Conservation (phyloP, 1,140 invertebrate species). For the Microplitis demolitor region DNA sequence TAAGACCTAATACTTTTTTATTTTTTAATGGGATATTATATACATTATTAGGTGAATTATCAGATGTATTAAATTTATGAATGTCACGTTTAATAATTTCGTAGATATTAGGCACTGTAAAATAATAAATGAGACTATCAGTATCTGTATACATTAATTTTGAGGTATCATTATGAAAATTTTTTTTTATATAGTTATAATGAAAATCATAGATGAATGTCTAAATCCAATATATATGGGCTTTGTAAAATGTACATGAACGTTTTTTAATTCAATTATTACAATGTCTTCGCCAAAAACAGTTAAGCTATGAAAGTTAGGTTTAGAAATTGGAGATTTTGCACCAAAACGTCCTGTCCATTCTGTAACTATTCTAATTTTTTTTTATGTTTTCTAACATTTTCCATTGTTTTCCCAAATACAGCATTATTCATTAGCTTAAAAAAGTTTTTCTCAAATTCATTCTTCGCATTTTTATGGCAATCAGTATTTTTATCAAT, state of each 20-base stretch:
- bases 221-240: background rate
- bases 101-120: too few species aligned
- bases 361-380: constrained; percentile 50
- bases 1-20: too few species aligned
- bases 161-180: constrained; percentile 10
- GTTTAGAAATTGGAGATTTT: constrained; percentile 48
- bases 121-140: background rate
- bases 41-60: too few species aligned
- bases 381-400: constrained; percentile 55
- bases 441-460: constrained; percentile 63
- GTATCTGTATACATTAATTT: constrained; percentile 22
- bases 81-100: too few species aligned
- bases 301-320: constrained; percentile 47
- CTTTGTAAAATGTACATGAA: background rate
- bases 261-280: constrained; percentile 27
- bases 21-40: too few species aligned
- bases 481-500: constrained; percentile 50
- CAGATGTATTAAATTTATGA: too few species aligned
- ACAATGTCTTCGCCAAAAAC: constrained; percentile 52
- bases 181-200: constrained; percentile 39
- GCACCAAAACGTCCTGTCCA: constrained; percentile 47
- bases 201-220: constrained; percentile 40
- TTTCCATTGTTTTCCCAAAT: constrained; percentile 62
- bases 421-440: constrained; percentile 61
- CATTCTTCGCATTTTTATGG: constrained; percentile 42